phyloP scores from a whole-genome alignment of 2,113 vertebrate species.

The Candoia aspera region DNA sequence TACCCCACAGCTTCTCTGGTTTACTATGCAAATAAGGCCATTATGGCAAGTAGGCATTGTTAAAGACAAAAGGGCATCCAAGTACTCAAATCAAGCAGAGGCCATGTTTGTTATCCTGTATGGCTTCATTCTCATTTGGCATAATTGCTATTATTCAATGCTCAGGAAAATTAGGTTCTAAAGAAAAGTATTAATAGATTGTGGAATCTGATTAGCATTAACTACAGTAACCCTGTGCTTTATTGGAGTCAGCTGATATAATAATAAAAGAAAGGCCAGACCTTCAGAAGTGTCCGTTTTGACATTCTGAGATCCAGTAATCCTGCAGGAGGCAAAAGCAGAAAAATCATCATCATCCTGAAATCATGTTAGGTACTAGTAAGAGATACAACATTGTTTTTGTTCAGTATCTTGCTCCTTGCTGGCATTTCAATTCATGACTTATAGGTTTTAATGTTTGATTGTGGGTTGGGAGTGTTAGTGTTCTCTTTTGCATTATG shows the following conservation, averaged over 20 bases:
- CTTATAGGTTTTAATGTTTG: neutral
- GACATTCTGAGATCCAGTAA: neutral
- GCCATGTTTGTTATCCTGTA: neutral
- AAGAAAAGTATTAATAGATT: conserved; percentile 6
- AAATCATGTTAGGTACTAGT: neutral
- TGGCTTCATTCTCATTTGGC: neutral
- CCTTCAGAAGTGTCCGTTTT: neutral
- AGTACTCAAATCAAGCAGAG: neutral
- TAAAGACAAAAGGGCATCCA: neutral
- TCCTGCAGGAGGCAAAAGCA: conserved; percentile 2
- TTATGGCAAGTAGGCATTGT: neutral
- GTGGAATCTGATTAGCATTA: conserved; percentile 8
- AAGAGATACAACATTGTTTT: neutral
- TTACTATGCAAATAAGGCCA: neutral
- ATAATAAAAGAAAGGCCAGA: conserved; percentile 4
- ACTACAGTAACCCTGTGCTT: neutral
- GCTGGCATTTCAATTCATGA: neutral
- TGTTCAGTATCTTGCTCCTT: neutral
- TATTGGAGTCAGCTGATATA: neutral
- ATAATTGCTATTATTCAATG: neutral
- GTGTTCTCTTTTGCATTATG: neutral
- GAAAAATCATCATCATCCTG: neutral
- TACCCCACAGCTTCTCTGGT: neutral
- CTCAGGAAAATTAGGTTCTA: conserved; percentile 13
- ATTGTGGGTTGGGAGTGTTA: neutral